phyloP scores from a whole-genome alignment of 1,140 invertebrate species.

The Whitmania pigra region DNA sequence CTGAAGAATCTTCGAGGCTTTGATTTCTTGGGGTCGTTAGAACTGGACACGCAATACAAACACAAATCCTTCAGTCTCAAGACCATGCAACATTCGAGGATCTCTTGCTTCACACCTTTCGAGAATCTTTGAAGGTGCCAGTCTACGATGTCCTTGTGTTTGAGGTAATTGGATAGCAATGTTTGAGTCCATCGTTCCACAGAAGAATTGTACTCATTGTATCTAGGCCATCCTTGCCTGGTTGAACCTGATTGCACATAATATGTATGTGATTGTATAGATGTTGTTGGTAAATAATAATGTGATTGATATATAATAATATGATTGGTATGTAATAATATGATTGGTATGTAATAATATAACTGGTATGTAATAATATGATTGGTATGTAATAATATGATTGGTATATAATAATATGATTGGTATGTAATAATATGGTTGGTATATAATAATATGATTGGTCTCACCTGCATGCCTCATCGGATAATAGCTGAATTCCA shows the following conservation, averaged over 20 bases:
- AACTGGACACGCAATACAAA: slow-evolving; percentile 44
- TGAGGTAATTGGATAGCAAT: background rate
- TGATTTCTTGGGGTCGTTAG: slow-evolving; percentile 50
- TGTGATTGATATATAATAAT: no score
- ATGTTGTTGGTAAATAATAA: no score
- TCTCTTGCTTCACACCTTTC: slow-evolving; percentile 58
- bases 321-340: no score
- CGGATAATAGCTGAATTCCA: slow-evolving; percentile 90
- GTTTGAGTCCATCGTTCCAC: slow-evolving; percentile 13
- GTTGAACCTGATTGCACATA: background rate
- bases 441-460: no score
- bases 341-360: no score
- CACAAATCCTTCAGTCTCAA: slow-evolving; percentile 66
- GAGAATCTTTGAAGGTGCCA: slow-evolving; percentile 8
- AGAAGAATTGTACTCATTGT: background rate
- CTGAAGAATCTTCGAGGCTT: slow-evolving; percentile 64
- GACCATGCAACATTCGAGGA: slow-evolving; percentile 82
- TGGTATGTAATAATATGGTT: no score
- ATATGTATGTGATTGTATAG: no score
- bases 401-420: no score
- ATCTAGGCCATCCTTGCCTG: background rate
- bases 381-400: no score
- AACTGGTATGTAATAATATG: no score
- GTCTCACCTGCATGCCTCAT: slow-evolving; percentile 67
- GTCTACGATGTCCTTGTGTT: background rate